phyloP scores from a whole-genome alignment of 1,140 invertebrate genomes.

The Euura saliciscinereae region DNA sequence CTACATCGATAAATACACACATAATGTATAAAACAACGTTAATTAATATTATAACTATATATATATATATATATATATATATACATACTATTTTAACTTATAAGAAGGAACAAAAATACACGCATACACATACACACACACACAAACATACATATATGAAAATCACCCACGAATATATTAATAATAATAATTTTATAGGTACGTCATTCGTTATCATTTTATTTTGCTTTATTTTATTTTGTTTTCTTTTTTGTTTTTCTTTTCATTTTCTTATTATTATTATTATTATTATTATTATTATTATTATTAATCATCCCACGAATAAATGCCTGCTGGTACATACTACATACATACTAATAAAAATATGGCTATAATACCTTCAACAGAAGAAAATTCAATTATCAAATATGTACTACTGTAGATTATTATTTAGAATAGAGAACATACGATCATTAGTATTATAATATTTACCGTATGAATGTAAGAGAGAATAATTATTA shows the following conservation, averaged over 20 bases:
- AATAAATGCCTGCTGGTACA: background rate
- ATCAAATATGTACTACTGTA: background rate
- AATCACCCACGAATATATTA: too few relatives aligned
- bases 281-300: background rate
- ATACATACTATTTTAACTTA: too few relatives aligned
- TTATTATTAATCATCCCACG: background rate
- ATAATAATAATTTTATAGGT: too few relatives aligned
- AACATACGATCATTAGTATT: slow-evolving; percentile 51
- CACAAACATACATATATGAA: too few relatives aligned
- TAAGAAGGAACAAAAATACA: too few relatives aligned
- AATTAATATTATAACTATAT: background rate
- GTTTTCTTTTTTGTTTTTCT: too few relatives aligned
- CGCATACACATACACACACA: too few relatives aligned
- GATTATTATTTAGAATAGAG: background rate
- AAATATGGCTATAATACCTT: background rate
- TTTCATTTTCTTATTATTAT: too few relatives aligned
- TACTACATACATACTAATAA: background rate
- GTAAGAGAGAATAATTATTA: slow-evolving; percentile 53
- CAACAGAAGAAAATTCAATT: background rate
- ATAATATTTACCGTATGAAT: slow-evolving; percentile 48
- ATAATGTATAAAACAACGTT: slow-evolving; percentile 21
- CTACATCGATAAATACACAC: slow-evolving; percentile 14
- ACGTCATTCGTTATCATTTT: too few relatives aligned
- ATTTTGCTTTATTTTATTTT: too few relatives aligned
- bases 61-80: too few relatives aligned